phyloP scores from a whole-genome alignment of 2,113 vertebrate species.

The Siniperca knerii region DNA sequence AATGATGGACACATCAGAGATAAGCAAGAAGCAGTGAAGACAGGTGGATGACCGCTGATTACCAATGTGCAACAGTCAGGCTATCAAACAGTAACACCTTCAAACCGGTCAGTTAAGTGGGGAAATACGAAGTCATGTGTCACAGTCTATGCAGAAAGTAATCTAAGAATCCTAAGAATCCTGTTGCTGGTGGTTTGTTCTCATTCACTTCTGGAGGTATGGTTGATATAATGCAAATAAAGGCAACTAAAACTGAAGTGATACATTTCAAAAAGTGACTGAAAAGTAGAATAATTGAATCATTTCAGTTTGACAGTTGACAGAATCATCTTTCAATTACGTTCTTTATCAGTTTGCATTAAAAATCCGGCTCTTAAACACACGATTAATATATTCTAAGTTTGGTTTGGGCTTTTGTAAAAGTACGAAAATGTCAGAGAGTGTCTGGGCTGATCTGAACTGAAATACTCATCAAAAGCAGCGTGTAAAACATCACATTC shows the following conservation, averaged over 20 bases:
- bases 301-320: not conserved
- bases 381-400: constrained; percentile 10
- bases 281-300: not conserved
- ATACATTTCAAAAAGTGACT: not conserved
- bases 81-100: constrained; percentile 28
- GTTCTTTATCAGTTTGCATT: not conserved
- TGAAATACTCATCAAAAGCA: constrained; percentile 38
- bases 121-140: constrained; percentile 2
- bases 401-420: constrained; percentile 9
- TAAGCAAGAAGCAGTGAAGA: constrained; percentile 39
- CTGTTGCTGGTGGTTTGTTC: constrained; percentile 31
- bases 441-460: not conserved
- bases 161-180: not conserved
- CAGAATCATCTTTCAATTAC: not conserved
- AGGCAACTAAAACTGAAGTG: not conserved
- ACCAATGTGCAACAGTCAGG: constrained; percentile 39
- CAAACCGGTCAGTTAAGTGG: not conserved
- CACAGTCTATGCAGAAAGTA: constrained; percentile 19
- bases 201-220: constrained; percentile 6
- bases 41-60: constrained; percentile 33
- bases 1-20: constrained; percentile 59
- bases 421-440: constrained; percentile 48
- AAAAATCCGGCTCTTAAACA: not conserved
- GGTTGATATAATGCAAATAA: not conserved
- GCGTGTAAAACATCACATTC: constrained; percentile 55